Evolutionary conservation across 2,797 vertebrate species (phyloP).

Genomic region (Potorous gilbertii): DNA sequence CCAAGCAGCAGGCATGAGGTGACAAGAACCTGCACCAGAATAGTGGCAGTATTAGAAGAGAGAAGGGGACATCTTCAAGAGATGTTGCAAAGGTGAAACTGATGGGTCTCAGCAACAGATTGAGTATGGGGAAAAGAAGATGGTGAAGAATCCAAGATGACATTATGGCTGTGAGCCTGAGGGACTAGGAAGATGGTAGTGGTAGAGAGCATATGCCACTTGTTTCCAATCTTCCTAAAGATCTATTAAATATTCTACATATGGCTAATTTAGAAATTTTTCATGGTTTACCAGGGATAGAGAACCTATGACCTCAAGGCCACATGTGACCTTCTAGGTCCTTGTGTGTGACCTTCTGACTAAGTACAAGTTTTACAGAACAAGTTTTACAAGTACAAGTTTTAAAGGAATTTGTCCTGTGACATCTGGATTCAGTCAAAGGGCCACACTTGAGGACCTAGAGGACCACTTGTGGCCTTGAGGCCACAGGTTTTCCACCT

Average conservation of each 20-base stretch:
- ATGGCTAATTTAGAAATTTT: slow-evolving; percentile 43
- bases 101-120: neutral
- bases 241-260: neutral
- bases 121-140: neutral
- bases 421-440: too few relatives aligned
- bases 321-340: too few relatives aligned
- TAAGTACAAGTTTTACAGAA: too few relatives aligned
- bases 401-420: too few relatives aligned
- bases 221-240: neutral
- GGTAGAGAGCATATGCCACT: neutral
- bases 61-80: neutral
- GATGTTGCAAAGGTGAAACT: neutral
- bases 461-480: too few relatives aligned
- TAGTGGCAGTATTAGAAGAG: neutral
- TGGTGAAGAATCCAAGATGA: neutral
- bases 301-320: too few relatives aligned
- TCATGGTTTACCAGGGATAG: neutral
- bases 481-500: too few relatives aligned
- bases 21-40: neutral
- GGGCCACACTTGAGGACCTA: too few relatives aligned
- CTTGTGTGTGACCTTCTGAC: too few relatives aligned
- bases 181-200: neutral
- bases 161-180: neutral
- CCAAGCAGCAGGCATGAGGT: neutral
- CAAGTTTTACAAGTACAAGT: too few relatives aligned